Percentiles rank a stretch among this genome's conserved stretches.
phyloP scores from a whole-genome alignment of 2,113 vertebrate species.

The Rana temporaria region DNA sequence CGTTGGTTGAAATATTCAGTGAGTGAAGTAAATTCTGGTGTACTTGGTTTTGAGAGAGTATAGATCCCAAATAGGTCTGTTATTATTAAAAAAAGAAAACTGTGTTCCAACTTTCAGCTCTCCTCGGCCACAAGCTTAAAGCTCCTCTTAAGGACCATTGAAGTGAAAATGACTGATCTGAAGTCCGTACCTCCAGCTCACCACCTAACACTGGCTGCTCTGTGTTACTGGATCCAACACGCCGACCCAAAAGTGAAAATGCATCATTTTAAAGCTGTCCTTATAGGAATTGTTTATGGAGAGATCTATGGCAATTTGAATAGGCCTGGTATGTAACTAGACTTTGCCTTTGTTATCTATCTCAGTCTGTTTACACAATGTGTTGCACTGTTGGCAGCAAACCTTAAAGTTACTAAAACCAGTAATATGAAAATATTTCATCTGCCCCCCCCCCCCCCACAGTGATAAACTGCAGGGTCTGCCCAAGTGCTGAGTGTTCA shows the following conservation, averaged over 20 bases:
- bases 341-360: background rate
- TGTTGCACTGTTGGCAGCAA: too few species aligned
- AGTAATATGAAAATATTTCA: too few species aligned
- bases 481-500: too few species aligned
- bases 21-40: too few species aligned
- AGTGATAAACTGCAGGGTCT: too few species aligned
- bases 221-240: slow-evolving; percentile 77
- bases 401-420: too few species aligned
- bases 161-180: slow-evolving; percentile 65
- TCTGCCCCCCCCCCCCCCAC: too few species aligned
- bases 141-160: slow-evolving; percentile 77
- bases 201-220: slow-evolving; percentile 75
- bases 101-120: background rate
- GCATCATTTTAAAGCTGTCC: slow-evolving; percentile 77
- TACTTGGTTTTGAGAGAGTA: too few species aligned
- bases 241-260: slow-evolving; percentile 68
- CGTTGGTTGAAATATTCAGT: too few species aligned
- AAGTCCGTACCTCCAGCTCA: slow-evolving; percentile 67
- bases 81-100: too few species aligned
- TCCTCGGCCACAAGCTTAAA: slow-evolving; percentile 58
- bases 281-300: slow-evolving; percentile 75
- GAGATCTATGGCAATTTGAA: slow-evolving; percentile 61
- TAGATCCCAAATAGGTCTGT: too few species aligned
- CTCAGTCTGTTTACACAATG: background rate
- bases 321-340: slow-evolving; percentile 65